Conservation (phyloP, 2,888 invertebrate genomes). For the Cylindroiulus punctatus region DNA sequence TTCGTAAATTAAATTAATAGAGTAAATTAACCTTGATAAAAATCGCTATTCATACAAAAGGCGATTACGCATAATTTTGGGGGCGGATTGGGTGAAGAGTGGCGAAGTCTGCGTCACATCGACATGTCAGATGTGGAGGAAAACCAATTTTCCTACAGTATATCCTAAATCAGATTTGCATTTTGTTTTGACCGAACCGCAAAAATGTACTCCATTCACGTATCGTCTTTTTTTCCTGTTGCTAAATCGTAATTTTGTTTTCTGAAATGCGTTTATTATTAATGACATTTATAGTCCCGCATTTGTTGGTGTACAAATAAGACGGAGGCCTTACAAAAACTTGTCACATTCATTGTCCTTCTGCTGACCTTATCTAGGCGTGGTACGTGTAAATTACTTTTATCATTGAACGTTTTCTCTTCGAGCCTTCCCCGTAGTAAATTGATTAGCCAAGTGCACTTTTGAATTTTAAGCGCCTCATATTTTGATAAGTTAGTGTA, state of each 20-base stretch:
- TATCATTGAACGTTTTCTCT: slow-evolving; percentile 31
- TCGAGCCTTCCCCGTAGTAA: neutral
- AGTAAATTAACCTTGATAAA: slow-evolving; percentile 36
- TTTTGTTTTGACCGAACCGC: neutral
- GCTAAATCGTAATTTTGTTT: neutral
- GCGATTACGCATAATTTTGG: neutral
- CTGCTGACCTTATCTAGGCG: slow-evolving; percentile 40
- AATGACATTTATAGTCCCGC: slow-evolving; percentile 32
- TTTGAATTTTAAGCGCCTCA: neutral
- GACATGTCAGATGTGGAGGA: neutral
- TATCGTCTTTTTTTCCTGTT: neutral
- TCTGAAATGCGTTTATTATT: slow-evolving; percentile 35
- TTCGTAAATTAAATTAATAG: slow-evolving; percentile 35
- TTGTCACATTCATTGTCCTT: slow-evolving; percentile 36
- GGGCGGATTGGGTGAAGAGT: neutral
- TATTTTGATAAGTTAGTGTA: slow-evolving; percentile 21
- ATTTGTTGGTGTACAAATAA: neutral
- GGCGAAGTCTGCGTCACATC: neutral
- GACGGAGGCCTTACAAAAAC: neutral
- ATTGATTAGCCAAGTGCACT: slow-evolving; percentile 23
- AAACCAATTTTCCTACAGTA: slow-evolving; percentile 14
- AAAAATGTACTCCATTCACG: slow-evolving; percentile 5
- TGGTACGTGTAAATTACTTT: slow-evolving; percentile 36
- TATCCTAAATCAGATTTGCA: neutral
- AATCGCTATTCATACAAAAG: neutral